Base-by-base conservation (phyloP, 2,888 invertebrate species). In the Drosophila longiperda region DNA sequence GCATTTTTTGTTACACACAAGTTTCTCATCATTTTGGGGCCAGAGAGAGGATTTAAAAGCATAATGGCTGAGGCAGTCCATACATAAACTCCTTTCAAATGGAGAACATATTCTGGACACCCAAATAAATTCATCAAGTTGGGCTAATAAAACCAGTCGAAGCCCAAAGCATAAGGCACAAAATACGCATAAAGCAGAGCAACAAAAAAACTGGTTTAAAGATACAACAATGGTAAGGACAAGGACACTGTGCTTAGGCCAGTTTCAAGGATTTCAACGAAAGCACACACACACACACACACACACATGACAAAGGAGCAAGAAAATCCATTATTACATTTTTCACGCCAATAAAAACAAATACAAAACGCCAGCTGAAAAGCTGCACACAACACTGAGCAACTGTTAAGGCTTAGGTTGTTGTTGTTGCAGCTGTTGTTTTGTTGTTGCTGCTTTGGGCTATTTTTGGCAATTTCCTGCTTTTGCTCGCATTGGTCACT, bases 281-380 rank as follows among this genome's bases (percentile, higher is more conserved):
- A 40, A 50, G 59, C 64, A 59, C 33, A 63, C 15, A 36, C 29
- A 40, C 48, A 29, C 40, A 49, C 50, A 45, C 55, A 53, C 61
- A 63, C 42, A 60, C 40, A 26, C 45, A 49, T 65, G 54, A 32
- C 15, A 42, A 32, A 45, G 36, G 17, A 34, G 20, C 36, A 68
- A 57, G 50, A 68, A 68, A 83, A 66, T 75, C 75, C 80, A 85
- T 87, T 87, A 87, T 89, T 87, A 87, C 80, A 87, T 87, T 87
- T 89, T 87, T 89, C 89, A 87, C 89, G 85, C 89, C 86, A 87
- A 89, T 87, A 83, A 89, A 87, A 89, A 75, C 83, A 89, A 87
- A 83, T 72, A 89, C 88, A 87, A 82, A 84, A 74, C 64, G 57
- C 50, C 55, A 62, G 60, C 64, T 53, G 64, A 59, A 61, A 52